Base-by-base conservation (phyloP, 2,888 invertebrate species). In the Nebria salina region DNA sequence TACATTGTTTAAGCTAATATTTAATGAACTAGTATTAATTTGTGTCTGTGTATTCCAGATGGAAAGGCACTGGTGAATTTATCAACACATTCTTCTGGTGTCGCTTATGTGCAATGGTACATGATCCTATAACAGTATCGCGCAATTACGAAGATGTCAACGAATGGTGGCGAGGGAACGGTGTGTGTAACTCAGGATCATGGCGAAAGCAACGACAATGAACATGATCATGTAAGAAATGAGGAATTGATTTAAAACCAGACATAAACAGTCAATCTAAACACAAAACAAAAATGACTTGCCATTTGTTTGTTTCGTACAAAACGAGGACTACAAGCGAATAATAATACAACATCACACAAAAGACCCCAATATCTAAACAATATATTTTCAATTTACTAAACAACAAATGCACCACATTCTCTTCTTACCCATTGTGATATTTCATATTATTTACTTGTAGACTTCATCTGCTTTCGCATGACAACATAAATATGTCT, bases 1-100 rank as follows among this genome's bases (percentile, higher is more conserved):
- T 25, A 75, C 15, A 42, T 6, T 15, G n/a, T 74, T 2, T n/a
- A 54, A 26, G n/a, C 13, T 9, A 0, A 1, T 54, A 54, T 54
- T 54, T 7, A 54, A 54, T 54, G 4, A 7, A 13, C 8, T 54
- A 54, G 54, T 54, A 13, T 54, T 54, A 54, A 54, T 54, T 54
- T 11, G 9, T 54, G 34, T 34, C 34, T 54, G 7, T 54, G 11
- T 54, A 54, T 54, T 54, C 54, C 6, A 86, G 86, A 83, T 94
- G 94, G 94, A 94, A 97, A 90, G 96, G 96, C 74, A 97, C 97
- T 0, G 98, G 98, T 1, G 96, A 97, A 88, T 97, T 98, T 87
- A 96, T 98, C 86, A 98, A 99, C 89, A 98, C 98, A 26, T 97
- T 94, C 88, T 97, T 97, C 90, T 97, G 97, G 93, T 98, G 97